These are phyloP conservation scores for Pelodiscus sinensis DNA, from an alignment of 2,113 vertebrate genomes.

Conservation along the genomic window DNA sequence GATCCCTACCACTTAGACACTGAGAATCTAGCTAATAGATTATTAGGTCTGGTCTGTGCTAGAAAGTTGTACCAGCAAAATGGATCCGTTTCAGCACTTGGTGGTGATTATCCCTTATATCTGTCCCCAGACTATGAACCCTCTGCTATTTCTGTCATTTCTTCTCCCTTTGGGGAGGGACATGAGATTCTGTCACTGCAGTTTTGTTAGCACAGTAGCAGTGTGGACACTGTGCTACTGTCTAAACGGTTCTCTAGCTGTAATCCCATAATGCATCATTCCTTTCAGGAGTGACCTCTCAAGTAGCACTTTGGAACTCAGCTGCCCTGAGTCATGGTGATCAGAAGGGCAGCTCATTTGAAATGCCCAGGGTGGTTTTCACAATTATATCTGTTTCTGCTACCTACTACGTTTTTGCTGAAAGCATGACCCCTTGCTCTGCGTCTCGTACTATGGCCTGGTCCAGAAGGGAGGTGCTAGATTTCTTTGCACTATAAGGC, in stretches of 20 bases:
- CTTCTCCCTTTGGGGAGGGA: not conserved
- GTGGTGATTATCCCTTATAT: not conserved
- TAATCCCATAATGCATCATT: not conserved
- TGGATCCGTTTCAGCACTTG: not conserved
- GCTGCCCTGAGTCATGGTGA: not conserved
- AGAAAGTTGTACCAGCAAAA: not conserved
- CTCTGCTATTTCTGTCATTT: not conserved
- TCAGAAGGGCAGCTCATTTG: not conserved
- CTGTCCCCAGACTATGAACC: not conserved
- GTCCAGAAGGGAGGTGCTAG: not conserved
- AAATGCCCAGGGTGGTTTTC: not conserved
- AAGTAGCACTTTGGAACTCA: not conserved
- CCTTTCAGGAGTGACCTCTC: not conserved
- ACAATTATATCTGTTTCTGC: not conserved
- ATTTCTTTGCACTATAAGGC: not conserved
- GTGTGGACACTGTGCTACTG: not conserved
- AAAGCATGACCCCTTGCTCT: not conserved
- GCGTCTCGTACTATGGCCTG: not conserved
- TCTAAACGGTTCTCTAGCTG: not conserved
- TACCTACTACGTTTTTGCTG: not conserved
- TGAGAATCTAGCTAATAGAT: not conserved
- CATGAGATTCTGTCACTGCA: not conserved
- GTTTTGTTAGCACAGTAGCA: not conserved
- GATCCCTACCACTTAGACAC: not conserved
- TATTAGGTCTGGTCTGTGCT: not conserved